Evolutionary conservation across 64 coral and sea anemone species (phyloP).

Genomic region (Actinia equina): DNA sequence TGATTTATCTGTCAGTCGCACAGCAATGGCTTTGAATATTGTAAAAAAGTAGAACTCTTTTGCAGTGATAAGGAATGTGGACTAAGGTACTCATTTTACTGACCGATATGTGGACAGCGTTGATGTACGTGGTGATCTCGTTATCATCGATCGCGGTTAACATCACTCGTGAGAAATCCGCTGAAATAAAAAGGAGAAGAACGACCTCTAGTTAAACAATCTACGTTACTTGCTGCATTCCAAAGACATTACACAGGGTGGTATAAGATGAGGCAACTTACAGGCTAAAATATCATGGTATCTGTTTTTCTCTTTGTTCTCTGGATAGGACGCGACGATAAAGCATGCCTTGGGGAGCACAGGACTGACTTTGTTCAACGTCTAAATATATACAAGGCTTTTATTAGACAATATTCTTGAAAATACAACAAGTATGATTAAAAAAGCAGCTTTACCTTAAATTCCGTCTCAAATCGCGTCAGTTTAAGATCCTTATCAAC

Average conservation of each 20-base stretch:
- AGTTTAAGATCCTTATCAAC: slow-evolving; percentile 56
- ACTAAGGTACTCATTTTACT: slow-evolving; percentile 10
- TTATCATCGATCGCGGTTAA: slow-evolving; percentile 90
- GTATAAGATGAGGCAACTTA: slow-evolving; percentile 34
- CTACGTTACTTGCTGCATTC: neutral
- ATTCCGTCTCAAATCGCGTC: slow-evolving; percentile 79
- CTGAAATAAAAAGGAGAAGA: slow-evolving; percentile 40
- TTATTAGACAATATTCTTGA: neutral
- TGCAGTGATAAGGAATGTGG: neutral
- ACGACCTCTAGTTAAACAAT: no score
- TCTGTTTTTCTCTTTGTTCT: slow-evolving; percentile 93
- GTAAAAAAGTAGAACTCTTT: no score
- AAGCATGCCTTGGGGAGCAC: slow-evolving; percentile 68
- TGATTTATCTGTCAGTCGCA: no score
- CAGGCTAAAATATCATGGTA: slow-evolving; percentile 78
- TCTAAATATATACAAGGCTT: slow-evolving; percentile 41
- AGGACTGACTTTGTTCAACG: slow-evolving; percentile 92
- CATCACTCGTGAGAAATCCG: slow-evolving; percentile 82
- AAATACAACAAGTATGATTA: neutral
- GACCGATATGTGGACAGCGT: slow-evolving; percentile 87
- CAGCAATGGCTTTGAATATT: no score
- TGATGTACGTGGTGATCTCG: slow-evolving; percentile 86
- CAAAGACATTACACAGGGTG: no score
- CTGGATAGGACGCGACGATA: slow-evolving; percentile 80
- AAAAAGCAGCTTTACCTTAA: slow-evolving; percentile 62